Percentiles rank a stretch among this genome's conserved stretches.
phyloP scores from a whole-genome alignment of 2,113 vertebrate genomes.

The Mungos mungo region DNA sequence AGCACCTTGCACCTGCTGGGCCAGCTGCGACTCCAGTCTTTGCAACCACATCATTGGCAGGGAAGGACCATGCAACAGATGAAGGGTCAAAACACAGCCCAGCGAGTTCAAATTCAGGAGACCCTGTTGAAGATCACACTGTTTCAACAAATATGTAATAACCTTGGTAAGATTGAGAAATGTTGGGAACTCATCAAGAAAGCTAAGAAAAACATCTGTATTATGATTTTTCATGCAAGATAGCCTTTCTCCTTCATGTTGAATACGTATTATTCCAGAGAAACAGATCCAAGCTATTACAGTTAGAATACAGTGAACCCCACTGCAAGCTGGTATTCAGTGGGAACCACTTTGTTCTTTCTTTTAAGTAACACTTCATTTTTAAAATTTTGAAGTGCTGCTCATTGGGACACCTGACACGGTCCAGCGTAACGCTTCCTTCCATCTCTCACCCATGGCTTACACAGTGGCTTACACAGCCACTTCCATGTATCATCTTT shows the following conservation, averaged over 20 bases:
- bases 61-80: not conserved
- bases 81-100: not conserved
- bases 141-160: not conserved
- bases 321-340: not conserved
- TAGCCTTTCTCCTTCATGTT: not conserved
- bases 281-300: not conserved
- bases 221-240: not conserved
- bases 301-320: not conserved
- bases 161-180: not conserved
- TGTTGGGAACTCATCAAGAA: not conserved
- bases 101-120: not conserved
- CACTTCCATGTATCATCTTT: not conserved
- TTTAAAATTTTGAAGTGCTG: constrained; percentile 31
- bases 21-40: not conserved
- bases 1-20: not conserved
- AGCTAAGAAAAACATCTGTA: not conserved
- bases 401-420: not conserved
- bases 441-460: not conserved
- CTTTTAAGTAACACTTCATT: not conserved
- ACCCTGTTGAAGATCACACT: not conserved
- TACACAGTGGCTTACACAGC: no score
- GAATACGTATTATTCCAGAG: not conserved
- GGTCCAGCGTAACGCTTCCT: not conserved
- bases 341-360: no score
- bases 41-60: not conserved